Base-by-base conservation (phyloP, 2,888 invertebrate genomes). In the Mystacides longicornis region DNA sequence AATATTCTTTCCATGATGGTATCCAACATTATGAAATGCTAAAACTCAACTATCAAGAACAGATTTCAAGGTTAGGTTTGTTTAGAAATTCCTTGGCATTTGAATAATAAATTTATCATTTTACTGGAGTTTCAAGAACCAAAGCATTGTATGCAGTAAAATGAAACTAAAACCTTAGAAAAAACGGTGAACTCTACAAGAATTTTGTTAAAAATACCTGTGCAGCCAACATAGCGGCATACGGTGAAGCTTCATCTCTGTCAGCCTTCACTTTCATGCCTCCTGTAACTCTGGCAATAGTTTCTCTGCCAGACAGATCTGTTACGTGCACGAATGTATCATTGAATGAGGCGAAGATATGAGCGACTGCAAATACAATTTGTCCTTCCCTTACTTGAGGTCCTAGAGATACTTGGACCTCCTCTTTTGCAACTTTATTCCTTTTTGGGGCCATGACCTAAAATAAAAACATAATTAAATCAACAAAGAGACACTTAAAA, bases 261-360 rank as follows among this genome's bases (percentile, higher is more conserved):
- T 99, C 99, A 66, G 99, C 99, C 79, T 99, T 99, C 48, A 99
- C 99, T 80, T 99, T 99, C 99, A 99, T 99, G 60, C 94, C 94
- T 66, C 94, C 93, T 65, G 99, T 99, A 53, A 99, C 93, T 69
- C 98, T 82, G 63, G 91, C 89, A 67, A 93, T 92, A 16, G 92
- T 93, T 85, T 93, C 93, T 68, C 91, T 88, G 65, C 99, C 99
- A 57, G 98, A 99, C 67, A 99, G 81, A 78, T 99, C 99, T 16
- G 99, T 99, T 61, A 99, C 95, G 79, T 99, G 99, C 49, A 99
- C 99, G 72, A 99, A 99, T 52, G 99, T 99, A 74, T 99, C 99
- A 71, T 99, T 99, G 82, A 99, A 99, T 65, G 96, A 97, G 64
- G 99, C 99, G 71, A 93, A 99, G 69, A 99, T 99, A 78, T 99